A percentile compares a stretch with the other conserved stretches of the same genome.
Conservation (phyloP, 23 tunicate genomes). For the Phallusia fumigata region DNA sequence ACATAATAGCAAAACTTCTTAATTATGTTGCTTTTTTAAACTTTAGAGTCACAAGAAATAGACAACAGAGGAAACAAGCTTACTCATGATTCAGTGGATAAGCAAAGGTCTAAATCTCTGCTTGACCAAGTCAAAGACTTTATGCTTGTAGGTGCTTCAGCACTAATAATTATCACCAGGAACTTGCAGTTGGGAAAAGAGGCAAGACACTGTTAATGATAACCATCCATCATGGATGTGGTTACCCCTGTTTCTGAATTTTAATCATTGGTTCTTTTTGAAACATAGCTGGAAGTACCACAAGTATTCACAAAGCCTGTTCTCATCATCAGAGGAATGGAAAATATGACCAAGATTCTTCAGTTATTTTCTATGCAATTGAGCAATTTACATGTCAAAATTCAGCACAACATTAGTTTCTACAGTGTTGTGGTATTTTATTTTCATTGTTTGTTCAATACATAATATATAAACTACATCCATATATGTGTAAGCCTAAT, state of each 20-base stretch:
- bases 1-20: too few relatives aligned
- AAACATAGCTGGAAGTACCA: slow-evolving; percentile 25
- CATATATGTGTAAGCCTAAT: too few relatives aligned
- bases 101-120: neutral
- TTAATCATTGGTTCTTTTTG: too few relatives aligned
- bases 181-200: slow-evolving; percentile 12
- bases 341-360: slow-evolving; percentile 41
- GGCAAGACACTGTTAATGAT: neutral
- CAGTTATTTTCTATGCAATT: slow-evolving; percentile 27
- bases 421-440: slow-evolving; percentile 33
- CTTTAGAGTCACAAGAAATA: neutral
- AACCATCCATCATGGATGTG: too few relatives aligned
- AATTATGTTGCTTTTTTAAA: too few relatives aligned
- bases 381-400: slow-evolving; percentile 23
- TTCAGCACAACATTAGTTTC: slow-evolving; percentile 22
- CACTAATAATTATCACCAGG: slow-evolving; percentile 22
- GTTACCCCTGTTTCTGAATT: too few relatives aligned
- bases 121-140: slow-evolving; percentile 24
- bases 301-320: slow-evolving; percentile 37
- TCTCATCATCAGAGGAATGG: slow-evolving; percentile 31
- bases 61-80: slow-evolving; percentile 37
- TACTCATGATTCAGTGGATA: too few relatives aligned
- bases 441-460: too few relatives aligned
- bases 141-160: slow-evolving; percentile 39
- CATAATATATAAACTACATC: too few relatives aligned